Conservation (phyloP, 2,113 vertebrate species). For the Thunnus thynnus region DNA sequence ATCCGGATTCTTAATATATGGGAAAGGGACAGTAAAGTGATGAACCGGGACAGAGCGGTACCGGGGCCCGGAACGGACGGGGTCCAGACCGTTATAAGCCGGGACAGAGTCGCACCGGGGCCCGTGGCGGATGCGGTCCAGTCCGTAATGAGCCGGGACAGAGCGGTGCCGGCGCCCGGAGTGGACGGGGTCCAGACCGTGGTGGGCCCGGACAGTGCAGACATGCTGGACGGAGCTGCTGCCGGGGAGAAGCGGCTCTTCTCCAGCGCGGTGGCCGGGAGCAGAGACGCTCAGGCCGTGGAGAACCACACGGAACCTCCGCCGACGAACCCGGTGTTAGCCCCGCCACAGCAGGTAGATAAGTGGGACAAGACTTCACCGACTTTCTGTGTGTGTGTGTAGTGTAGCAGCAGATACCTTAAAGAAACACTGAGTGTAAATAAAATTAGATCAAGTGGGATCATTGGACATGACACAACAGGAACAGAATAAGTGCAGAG, state of each 20-base stretch:
- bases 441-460: no score
- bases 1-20: slow-evolving; percentile 59
- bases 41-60: slow-evolving; percentile 89
- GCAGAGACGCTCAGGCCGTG: slow-evolving; percentile 85
- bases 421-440: no score
- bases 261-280: slow-evolving; percentile 76
- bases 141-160: slow-evolving; percentile 88
- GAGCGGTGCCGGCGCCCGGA: slow-evolving; percentile 68
- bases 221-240: slow-evolving; percentile 77
- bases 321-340: slow-evolving; percentile 71
- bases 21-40: slow-evolving; percentile 76
- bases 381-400: background rate
- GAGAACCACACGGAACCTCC: slow-evolving; percentile 86
- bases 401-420: background rate
- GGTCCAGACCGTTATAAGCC: slow-evolving; percentile 83
- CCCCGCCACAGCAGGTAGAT: slow-evolving; percentile 75
- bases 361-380: background rate
- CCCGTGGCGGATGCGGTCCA: slow-evolving; percentile 64
- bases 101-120: slow-evolving; percentile 83
- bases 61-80: slow-evolving; percentile 70
- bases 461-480: no score
- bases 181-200: slow-evolving; percentile 78
- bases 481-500: no score
- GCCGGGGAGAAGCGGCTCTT: slow-evolving; percentile 85
- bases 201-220: slow-evolving; percentile 81